Evolutionary conservation across 2,888 invertebrate species (phyloP).

Genomic region (Dryobota labecula): DNA sequence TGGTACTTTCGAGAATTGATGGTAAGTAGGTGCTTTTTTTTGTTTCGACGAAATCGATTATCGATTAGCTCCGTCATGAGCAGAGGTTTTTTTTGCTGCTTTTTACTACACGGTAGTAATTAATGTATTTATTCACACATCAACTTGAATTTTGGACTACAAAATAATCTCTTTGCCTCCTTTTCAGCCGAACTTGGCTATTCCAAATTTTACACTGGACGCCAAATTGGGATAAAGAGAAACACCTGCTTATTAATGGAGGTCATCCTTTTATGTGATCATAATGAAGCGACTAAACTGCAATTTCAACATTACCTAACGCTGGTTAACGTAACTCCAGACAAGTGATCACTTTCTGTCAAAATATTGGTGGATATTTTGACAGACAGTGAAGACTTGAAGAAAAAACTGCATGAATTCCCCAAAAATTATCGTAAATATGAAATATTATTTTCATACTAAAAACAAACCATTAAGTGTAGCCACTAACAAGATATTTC

Average conservation of each 20-base stretch:
- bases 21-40: slow-evolving; percentile 37
- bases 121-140: not conserved
- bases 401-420: slow-evolving; percentile 21
- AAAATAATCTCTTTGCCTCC: not conserved
- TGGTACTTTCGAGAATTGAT: slow-evolving; percentile 70
- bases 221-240: not conserved
- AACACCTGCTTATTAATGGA: too few species aligned
- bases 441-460: slow-evolving; percentile 59
- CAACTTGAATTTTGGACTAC: not conserved
- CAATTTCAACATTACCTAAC: not conserved
- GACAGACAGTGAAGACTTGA: too few species aligned
- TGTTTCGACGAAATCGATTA: slow-evolving; percentile 1
- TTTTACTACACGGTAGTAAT: not conserved
- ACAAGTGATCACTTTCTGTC: not conserved
- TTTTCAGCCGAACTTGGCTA: not conserved
- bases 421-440: slow-evolving; percentile 54
- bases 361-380: slow-evolving; percentile 4
- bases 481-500: slow-evolving; percentile 76
- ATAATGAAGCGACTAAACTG: slow-evolving; percentile 19
- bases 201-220: not conserved
- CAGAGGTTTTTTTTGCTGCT: slow-evolving; percentile 3
- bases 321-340: slow-evolving; percentile 11
- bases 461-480: slow-evolving; percentile 63
- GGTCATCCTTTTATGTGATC: not conserved
- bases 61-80: slow-evolving; percentile 1